These are phyloP conservation scores for Ceratitis capitata DNA, from an alignment of 1,140 invertebrate species.

Conservation along the genomic window DNA sequence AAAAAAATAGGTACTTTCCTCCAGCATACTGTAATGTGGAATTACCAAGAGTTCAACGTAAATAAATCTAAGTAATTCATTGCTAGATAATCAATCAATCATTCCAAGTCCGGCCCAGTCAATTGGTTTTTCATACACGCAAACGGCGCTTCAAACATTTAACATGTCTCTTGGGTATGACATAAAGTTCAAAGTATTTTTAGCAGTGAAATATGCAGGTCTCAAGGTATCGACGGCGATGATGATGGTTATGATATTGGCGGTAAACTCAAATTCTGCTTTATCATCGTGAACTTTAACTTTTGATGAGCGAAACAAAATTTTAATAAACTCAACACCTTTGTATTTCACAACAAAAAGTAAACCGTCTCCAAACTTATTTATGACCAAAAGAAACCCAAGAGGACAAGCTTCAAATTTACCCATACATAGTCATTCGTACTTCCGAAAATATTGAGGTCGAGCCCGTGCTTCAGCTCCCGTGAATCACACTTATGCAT, in stretches of 20 bases:
- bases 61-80: neutral
- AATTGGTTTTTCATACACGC: no score
- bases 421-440: neutral
- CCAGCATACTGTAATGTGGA: no score
- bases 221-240: neutral
- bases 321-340: neutral
- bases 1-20: neutral
- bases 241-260: neutral
- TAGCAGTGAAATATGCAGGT: neutral
- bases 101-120: neutral
- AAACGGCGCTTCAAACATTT: no score
- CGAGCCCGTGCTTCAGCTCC: neutral
- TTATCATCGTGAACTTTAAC: neutral
- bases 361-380: neutral
- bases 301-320: neutral
- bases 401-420: neutral
- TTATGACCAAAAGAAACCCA: neutral
- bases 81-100: neutral
- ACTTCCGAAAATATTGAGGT: constrained; percentile 16
- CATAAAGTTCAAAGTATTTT: neutral
- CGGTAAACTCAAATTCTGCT: neutral
- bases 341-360: neutral
- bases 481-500: neutral
- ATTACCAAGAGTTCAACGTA: neutral
- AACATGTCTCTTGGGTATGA: no score